Base-by-base conservation (phyloP, 1,140 invertebrate genomes). In the Procambarus clarkii region DNA sequence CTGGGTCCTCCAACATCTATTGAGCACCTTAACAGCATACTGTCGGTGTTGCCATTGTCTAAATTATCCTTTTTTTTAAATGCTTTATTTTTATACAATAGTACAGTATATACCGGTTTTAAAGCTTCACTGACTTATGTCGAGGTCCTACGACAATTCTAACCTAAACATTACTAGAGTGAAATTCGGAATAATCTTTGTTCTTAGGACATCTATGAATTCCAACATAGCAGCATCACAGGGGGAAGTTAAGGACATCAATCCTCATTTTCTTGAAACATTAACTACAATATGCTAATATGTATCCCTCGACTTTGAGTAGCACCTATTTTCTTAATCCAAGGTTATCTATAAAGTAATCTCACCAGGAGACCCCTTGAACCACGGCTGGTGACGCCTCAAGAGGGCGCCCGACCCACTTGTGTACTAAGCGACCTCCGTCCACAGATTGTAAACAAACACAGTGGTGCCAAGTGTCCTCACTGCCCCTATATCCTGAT, bases 21-120 rank as follows among this genome's bases (percentile, higher is more conserved):
- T 69, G 34, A 83, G 81, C 81, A 83, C 54, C 54, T 83, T 2
- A n/a, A 45, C n/a, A 83, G 69, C 81, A 69, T 34, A 69, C 45
- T 45, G 58, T 58, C 45, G 34, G 69, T 58, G 45, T 5, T 24
- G 24, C 58, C 81, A 69, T n/a, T 69, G 21, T 54, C 80, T 60
- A n/a, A 8, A 58, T 58, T 21, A 4, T 64, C 7, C 18, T 45
- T 34, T 64, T 24, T 58, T 24, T 0, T 60, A 58, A 24, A 11
- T 82, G 9, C 60, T 24, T 13, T 9, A 3, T 54, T 13, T 60
- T 82, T 60, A 24, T 60, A 9, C 18, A 48, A 82, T n/a, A 60
- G 11, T 60, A 54, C 50, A 54, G 50, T 54, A 54, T 54, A 54
- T 54, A 11, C 50, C 50, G 7, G 50, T 54, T 11, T 0, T 54